Conservation (phyloP, 2,888 invertebrate species). For the Lathronympha strigana region DNA sequence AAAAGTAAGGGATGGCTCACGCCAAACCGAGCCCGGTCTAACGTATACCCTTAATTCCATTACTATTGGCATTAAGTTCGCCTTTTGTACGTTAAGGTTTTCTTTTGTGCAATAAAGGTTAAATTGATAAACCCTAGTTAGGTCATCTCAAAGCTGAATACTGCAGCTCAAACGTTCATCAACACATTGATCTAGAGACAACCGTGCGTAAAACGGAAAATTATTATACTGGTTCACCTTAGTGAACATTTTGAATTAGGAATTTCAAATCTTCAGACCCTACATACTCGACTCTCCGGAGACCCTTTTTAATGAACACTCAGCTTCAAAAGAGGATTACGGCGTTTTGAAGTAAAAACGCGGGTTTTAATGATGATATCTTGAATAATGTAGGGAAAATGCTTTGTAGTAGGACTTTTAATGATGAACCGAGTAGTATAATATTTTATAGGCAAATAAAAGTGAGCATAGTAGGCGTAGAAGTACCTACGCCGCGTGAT, state of each 20-base stretch:
- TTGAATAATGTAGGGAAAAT: constrained; percentile 21
- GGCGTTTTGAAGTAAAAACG: constrained; percentile 25
- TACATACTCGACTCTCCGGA: constrained; percentile 12
- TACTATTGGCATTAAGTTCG: too few relatives aligned
- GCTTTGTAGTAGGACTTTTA: constrained; percentile 6
- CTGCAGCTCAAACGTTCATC: background rate
- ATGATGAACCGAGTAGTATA: background rate
- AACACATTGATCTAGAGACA: background rate
- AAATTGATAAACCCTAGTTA: too few relatives aligned
- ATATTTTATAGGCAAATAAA: background rate
- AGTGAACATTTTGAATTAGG: background rate
- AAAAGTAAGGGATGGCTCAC: too few relatives aligned
- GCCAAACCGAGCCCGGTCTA: too few relatives aligned
- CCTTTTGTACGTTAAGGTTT: too few relatives aligned
- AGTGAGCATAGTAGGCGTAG: background rate
- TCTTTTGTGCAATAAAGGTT: too few relatives aligned
- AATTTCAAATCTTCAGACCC: background rate
- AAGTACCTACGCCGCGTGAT: background rate
- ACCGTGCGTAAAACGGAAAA: background rate
- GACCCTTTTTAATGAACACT: constrained; percentile 43
- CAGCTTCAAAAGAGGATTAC: constrained; percentile 33
- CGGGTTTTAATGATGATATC: constrained; percentile 30
- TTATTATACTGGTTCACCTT: background rate
- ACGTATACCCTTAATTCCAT: too few relatives aligned
- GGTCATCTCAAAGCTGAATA: background rate